Percentiles rank a stretch among this genome's conserved stretches.
Evolutionary conservation across 2,888 invertebrate species (phyloP).

Genomic region (Zonitis immaculata): DNA sequence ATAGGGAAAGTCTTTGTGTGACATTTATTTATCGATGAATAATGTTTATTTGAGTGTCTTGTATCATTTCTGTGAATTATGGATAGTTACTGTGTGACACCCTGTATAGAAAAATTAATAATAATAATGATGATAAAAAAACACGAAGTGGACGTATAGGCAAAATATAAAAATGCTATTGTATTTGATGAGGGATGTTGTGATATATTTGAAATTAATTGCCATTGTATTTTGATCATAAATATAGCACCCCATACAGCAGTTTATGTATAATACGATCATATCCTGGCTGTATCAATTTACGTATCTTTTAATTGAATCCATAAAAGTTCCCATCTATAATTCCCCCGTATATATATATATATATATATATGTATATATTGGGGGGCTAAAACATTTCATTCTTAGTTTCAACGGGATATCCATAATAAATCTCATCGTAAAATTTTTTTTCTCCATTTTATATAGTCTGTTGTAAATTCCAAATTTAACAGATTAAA

Average conservation of each 20-base stretch:
- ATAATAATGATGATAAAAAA: neutral
- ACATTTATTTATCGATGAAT: too few relatives aligned
- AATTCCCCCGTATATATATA: too few relatives aligned
- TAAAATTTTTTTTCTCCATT: slow-evolving; percentile 18
- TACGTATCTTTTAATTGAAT: slow-evolving; percentile 44
- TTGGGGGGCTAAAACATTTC: slow-evolving; percentile 3
- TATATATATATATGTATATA: too few relatives aligned
- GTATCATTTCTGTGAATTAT: too few relatives aligned
- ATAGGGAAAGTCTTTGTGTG: too few relatives aligned
- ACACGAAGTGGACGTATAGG: too few relatives aligned
- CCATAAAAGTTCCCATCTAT: slow-evolving; percentile 38
- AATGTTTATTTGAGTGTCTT: too few relatives aligned
- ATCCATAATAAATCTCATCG: slow-evolving; percentile 18
- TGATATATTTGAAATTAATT: slow-evolving; percentile 10
- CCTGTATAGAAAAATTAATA: neutral
- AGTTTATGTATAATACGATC: slow-evolving; percentile 36
- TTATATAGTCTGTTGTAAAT: slow-evolving; percentile 5
- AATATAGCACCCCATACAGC: slow-evolving; percentile 37
- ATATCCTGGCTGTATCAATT: slow-evolving; percentile 35
- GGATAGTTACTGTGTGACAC: too few relatives aligned
- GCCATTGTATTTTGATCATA: slow-evolving; percentile 28
- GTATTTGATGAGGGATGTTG: neutral
- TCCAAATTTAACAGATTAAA: slow-evolving; percentile 8
- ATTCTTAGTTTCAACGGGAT: slow-evolving; percentile 16
- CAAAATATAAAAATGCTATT: neutral